Base-by-base conservation (phyloP, 2,113 vertebrate species). In the Etheostoma cragini region DNA sequence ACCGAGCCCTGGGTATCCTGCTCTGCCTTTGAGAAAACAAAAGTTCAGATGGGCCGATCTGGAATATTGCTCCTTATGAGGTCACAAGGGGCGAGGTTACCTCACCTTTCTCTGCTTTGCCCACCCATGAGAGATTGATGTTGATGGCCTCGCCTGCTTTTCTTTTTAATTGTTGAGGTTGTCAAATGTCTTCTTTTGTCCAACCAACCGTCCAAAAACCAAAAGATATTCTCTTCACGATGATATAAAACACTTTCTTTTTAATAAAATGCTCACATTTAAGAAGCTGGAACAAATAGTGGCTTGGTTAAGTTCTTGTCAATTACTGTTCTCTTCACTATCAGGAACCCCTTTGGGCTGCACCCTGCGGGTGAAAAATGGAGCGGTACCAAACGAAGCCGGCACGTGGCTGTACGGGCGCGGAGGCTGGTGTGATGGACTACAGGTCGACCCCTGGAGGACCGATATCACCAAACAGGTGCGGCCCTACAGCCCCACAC, bases 321-420 rank as follows among this genome's bases (percentile, higher is more conserved):
- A 26, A 17, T 73, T 60, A 1, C 10, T 63, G 3, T 64, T 16
- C 13, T 46, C 2, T 45, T 8, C 21, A 22, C 24, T 45, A 5
- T 60, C 49, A 96, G 95, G 95, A 21, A 72, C 92, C 0, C 73
- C 92, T 16, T 85, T 96, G 82, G 96, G 95, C 67, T 96, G 96
- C 47, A 77, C 95, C 6, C 13, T 75, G 69, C 78, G 64, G 30
- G 95, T 95, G 4, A 80, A 60, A 14, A 91, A 95, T 4, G 95
- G 96, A 0, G 95, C 93, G 0, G 94, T 96, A 3, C 95, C 96
- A 1, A 96, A 96, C 22, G 94, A 96, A 56, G 82, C 94, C 45
- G 96, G 95, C 14, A 96, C 96, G 0, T 96, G 96, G 95, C 87
- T 96, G 74, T 96, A 96, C 15, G 96, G 96, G 0, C 88, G 96